Evolutionary conservation across 2,797 vertebrate genomes (phyloP).

Genomic region (Rhinophrynus dorsalis): DNA sequence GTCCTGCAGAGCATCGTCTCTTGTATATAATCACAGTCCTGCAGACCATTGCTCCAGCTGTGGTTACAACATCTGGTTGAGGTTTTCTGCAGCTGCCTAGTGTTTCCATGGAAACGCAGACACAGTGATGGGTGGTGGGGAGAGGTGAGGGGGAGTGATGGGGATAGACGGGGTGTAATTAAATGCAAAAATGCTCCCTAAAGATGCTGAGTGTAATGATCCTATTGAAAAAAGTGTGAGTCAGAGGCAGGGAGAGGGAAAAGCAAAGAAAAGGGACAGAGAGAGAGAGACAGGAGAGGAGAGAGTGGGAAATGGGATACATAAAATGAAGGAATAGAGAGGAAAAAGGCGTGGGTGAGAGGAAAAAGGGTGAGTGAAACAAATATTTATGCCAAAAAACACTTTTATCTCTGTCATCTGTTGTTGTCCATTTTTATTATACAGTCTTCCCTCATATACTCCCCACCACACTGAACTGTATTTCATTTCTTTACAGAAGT

Average conservation of each 20-base stretch:
- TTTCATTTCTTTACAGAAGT: too few species aligned
- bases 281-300: too few species aligned
- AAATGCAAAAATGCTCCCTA: slow-evolving; percentile 44
- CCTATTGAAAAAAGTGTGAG: slow-evolving; percentile 27
- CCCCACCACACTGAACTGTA: too few species aligned
- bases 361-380: not conserved
- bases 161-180: slow-evolving; percentile 38
- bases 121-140: too few species aligned
- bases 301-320: not conserved
- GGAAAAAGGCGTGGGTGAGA: not conserved
- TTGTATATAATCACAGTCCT: slow-evolving; percentile 8
- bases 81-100: slow-evolving; percentile 37
- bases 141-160: too few species aligned
- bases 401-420: too few species aligned
- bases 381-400: not conserved
- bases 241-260: not conserved
- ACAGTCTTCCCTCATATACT: too few species aligned
- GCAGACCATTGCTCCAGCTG: slow-evolving; percentile 25
- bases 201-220: slow-evolving; percentile 39
- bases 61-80: slow-evolving; percentile 29
- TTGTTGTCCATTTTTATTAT: too few species aligned
- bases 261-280: too few species aligned
- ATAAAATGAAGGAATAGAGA: not conserved
- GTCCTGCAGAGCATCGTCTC: slow-evolving; percentile 2
- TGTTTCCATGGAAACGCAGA: slow-evolving; percentile 30